Percentiles rank a stretch among this genome's conserved stretches.
Evolutionary conservation across 2,888 invertebrate genomes (phyloP).

Genomic region (Polymixis flavicincta): DNA sequence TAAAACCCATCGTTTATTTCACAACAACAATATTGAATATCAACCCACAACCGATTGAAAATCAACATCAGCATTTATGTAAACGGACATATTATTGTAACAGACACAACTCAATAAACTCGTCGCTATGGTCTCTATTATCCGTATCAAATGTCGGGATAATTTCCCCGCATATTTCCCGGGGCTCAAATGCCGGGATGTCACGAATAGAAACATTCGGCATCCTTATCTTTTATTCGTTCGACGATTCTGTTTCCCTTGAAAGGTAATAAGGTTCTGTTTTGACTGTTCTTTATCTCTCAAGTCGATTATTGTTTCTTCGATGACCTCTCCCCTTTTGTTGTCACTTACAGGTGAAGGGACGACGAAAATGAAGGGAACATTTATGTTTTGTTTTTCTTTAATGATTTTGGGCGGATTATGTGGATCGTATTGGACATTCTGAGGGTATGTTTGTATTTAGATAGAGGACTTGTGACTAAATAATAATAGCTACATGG

Average conservation of each 20-base stretch:
- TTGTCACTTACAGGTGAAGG: constrained; percentile 62
- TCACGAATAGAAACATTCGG: constrained; percentile 51
- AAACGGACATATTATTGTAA: constrained; percentile 41
- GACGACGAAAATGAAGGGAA: constrained; percentile 40
- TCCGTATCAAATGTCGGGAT: constrained; percentile 51
- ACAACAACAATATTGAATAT: constrained; percentile 27
- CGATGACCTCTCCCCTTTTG: constrained; percentile 66
- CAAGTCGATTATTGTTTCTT: constrained; percentile 66
- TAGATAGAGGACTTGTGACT: neutral
- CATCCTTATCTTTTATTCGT: constrained; percentile 52
- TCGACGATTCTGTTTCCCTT: constrained; percentile 44
- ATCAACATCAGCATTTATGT: constrained; percentile 42
- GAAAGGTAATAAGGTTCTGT: constrained; percentile 62
- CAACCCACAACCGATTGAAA: constrained; percentile 33
- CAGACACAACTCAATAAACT: constrained; percentile 36
- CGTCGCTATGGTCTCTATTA: constrained; percentile 47
- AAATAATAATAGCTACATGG: no score
- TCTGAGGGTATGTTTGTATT: neutral
- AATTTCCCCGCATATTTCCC: constrained; percentile 54
- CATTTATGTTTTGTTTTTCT: constrained; percentile 46
- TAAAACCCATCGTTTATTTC: constrained; percentile 12
- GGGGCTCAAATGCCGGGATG: constrained; percentile 46
- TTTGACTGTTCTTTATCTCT: constrained; percentile 62
- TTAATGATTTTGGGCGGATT: constrained; percentile 47
- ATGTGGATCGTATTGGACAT: constrained; percentile 18